Conservation (phyloP, 92 coral and sea anemone species). For the Epizoanthus fatuus region DNA sequence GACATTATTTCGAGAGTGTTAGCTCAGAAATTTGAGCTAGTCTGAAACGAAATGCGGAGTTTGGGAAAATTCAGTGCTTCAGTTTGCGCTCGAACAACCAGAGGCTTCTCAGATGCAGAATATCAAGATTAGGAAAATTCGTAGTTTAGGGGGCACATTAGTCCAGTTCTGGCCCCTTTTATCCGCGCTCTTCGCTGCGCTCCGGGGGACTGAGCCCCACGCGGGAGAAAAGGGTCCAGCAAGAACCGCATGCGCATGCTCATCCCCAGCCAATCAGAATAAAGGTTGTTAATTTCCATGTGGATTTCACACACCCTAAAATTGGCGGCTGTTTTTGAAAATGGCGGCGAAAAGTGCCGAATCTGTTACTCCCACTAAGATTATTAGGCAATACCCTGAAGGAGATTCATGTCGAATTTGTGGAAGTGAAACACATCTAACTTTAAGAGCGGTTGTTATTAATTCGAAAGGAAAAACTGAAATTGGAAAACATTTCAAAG, state of each 20-base stretch:
- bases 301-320: not conserved
- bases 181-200: too few relatives aligned
- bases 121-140: too few relatives aligned
- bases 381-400: not conserved
- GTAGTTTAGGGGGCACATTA: too few relatives aligned
- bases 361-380: not conserved
- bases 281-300: constrained; percentile 1
- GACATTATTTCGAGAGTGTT: too few relatives aligned
- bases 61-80: too few relatives aligned
- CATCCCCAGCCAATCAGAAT: constrained; percentile 37
- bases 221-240: too few relatives aligned
- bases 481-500: constrained; percentile 35
- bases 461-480: constrained; percentile 25
- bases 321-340: not conserved
- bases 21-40: too few relatives aligned
- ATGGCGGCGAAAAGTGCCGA: not conserved
- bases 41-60: too few relatives aligned
- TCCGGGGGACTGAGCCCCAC: too few relatives aligned
- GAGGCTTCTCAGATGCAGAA: too few relatives aligned
- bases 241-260: constrained; percentile 42
- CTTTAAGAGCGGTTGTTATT: constrained; percentile 30
- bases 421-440: constrained; percentile 28
- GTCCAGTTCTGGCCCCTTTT: too few relatives aligned
- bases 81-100: too few relatives aligned
- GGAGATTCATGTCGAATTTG: constrained; percentile 34